phyloP scores from a whole-genome alignment of 2,888 invertebrate genomes.

The Hirtodrosophila trivittata region DNA sequence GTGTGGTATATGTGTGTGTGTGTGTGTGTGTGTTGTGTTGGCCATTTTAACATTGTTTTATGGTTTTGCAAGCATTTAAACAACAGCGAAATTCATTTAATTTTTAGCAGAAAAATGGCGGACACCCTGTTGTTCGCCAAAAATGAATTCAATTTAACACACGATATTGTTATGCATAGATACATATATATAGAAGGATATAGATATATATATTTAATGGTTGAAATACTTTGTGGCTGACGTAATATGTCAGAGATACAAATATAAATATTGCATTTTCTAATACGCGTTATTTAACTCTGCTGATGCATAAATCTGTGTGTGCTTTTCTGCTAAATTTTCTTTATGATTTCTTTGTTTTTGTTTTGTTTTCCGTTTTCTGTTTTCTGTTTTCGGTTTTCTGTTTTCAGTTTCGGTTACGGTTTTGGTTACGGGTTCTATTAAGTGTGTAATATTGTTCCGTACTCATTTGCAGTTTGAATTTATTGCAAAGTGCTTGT shows the following conservation, averaged over 20 bases:
- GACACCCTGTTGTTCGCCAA: constrained; percentile 31
- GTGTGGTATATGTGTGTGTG: constrained; percentile 14
- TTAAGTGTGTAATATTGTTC: constrained; percentile 61
- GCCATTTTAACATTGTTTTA: constrained; percentile 57
- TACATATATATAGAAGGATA: constrained; percentile 1
- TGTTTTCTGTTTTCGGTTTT: too few species aligned
- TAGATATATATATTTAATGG: not conserved
- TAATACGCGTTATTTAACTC: too few species aligned
- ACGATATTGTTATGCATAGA: constrained; percentile 14
- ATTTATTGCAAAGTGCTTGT: constrained; percentile 69
- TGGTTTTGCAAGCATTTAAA: constrained; percentile 67
- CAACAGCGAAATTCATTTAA: constrained; percentile 59
- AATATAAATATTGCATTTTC: too few species aligned
- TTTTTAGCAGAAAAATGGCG: constrained; percentile 39
- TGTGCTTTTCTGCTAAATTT: constrained; percentile 29
- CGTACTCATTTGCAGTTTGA: constrained; percentile 50
- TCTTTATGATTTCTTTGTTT: constrained; percentile 31
- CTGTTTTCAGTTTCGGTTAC: not conserved
- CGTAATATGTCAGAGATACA: too few species aligned
- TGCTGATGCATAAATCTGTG: too few species aligned
- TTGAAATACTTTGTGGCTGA: too few species aligned
- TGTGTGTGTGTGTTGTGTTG: constrained; percentile 24
- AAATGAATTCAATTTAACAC: constrained; percentile 21
- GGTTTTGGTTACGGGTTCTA: constrained; percentile 33
- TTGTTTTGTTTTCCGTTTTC: too few species aligned